Evolutionary conservation across 2,797 vertebrate genomes (phyloP).

Genomic region (Melopsittacus undulatus): DNA sequence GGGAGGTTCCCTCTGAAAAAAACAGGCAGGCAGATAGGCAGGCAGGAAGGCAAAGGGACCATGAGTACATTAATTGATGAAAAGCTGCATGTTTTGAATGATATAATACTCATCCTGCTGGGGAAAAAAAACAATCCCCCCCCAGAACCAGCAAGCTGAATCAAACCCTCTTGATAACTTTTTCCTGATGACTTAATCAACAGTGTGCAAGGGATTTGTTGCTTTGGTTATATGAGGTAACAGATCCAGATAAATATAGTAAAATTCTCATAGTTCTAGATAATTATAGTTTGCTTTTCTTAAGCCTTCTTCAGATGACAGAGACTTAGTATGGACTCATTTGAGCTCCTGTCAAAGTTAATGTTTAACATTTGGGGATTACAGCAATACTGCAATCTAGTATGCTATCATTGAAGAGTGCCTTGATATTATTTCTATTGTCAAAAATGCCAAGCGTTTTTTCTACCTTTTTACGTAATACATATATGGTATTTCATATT

Average conservation of each 20-base stretch:
- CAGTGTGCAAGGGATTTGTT: not conserved
- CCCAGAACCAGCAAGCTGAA: not conserved
- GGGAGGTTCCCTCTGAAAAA: not conserved
- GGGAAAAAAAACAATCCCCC: fast-evolving
- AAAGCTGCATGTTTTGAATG: not conserved
- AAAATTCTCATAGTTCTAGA: not conserved
- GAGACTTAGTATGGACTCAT: not conserved
- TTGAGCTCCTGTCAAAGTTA: not conserved
- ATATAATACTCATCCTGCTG: not conserved
- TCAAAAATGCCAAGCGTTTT: not conserved
- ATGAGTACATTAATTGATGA: not conserved
- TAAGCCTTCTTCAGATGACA: not conserved
- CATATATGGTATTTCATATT: not conserved
- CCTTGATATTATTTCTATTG: not conserved
- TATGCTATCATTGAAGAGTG: not conserved
- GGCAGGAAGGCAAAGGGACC: not conserved
- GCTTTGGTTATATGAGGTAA: not conserved
- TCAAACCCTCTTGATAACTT: not conserved
- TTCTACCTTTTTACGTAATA: not conserved
- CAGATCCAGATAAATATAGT: not conserved
- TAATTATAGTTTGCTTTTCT: not conserved
- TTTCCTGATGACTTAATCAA: not conserved
- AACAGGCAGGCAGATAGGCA: not conserved
- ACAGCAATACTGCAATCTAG: not conserved
- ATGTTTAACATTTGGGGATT: not conserved